A percentile compares a stretch with the other conserved stretches of the same genome.
Evolutionary conservation across 1,140 invertebrate species (phyloP).

Genomic region (Steinernema feltiae): DNA sequence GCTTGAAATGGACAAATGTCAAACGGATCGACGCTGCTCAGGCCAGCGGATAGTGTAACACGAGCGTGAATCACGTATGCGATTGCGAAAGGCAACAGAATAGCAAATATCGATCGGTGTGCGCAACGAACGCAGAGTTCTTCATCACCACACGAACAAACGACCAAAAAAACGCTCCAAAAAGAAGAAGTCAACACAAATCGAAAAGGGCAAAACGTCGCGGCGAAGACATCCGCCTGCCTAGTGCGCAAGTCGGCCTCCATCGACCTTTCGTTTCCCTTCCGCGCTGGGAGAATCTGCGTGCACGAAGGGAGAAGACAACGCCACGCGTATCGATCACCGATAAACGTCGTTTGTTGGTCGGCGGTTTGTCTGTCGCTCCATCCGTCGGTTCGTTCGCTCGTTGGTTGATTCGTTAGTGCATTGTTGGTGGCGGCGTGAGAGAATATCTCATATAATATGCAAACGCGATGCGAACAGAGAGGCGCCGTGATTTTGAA

Average conservation of each 20-base stretch:
- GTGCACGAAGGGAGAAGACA: background rate
- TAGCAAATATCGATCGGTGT: background rate
- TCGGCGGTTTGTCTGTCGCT: background rate
- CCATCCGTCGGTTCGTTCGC: background rate
- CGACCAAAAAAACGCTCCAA: background rate
- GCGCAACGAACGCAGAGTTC: background rate
- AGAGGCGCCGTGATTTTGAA: no score
- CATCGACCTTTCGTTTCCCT: background rate
- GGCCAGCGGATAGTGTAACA: no score
- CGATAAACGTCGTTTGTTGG: constrained; percentile 12
- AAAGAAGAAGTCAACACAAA: background rate
- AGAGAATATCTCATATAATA: background rate
- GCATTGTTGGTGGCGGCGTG: no score
- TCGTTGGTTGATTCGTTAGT: no score
- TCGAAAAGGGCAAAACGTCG: background rate
- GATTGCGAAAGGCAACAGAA: no score
- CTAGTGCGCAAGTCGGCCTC: background rate
- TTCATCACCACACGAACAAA: background rate
- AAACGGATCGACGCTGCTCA: no score
- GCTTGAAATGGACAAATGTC: no score
- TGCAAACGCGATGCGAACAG: no score
- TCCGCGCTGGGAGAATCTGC: background rate
- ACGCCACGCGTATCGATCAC: constrained; percentile 10
- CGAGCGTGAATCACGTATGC: no score
- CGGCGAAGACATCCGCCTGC: no score